Conservation (phyloP, 1,140 invertebrate genomes). For the Panagrolaimus sp. region DNA sequence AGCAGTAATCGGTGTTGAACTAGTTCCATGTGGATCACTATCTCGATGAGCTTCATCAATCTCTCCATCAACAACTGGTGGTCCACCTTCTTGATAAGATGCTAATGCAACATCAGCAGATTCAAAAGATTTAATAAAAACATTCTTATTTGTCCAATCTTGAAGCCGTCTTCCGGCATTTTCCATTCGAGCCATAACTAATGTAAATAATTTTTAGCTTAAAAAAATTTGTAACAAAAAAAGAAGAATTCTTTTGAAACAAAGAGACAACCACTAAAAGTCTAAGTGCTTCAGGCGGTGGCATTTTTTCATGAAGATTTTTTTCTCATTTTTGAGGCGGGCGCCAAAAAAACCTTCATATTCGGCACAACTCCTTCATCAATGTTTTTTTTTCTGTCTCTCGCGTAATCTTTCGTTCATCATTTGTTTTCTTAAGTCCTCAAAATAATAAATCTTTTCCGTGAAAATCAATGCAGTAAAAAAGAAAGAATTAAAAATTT, state of each 20-base stretch:
- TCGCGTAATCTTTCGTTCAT: no score
- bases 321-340: no score
- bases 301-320: no score
- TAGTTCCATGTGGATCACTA: slow-evolving; percentile 22
- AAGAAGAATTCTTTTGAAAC: slow-evolving; percentile 5
- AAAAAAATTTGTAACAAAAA: slow-evolving; percentile 1
- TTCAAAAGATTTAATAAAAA: slow-evolving; percentile 46
- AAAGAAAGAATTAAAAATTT: no score
- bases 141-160: slow-evolving; percentile 51
- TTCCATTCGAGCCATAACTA: slow-evolving; percentile 15
- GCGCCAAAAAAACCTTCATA: no score
- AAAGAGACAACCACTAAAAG: neutral
- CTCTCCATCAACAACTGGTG: slow-evolving; percentile 7
- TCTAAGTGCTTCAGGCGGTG: neutral
- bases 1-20: slow-evolving; percentile 75
- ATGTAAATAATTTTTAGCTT: neutral
- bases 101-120: slow-evolving; percentile 20
- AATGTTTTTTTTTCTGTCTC: no score
- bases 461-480: neutral
- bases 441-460: neutral
- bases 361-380: no score
- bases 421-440: neutral
- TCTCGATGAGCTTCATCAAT: slow-evolving; percentile 3
- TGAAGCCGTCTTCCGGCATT: slow-evolving; percentile 41
- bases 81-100: slow-evolving; percentile 28